Evolutionary conservation across 2,797 vertebrate species (phyloP).

Genomic region (Pseudomugil tenellus): DNA sequence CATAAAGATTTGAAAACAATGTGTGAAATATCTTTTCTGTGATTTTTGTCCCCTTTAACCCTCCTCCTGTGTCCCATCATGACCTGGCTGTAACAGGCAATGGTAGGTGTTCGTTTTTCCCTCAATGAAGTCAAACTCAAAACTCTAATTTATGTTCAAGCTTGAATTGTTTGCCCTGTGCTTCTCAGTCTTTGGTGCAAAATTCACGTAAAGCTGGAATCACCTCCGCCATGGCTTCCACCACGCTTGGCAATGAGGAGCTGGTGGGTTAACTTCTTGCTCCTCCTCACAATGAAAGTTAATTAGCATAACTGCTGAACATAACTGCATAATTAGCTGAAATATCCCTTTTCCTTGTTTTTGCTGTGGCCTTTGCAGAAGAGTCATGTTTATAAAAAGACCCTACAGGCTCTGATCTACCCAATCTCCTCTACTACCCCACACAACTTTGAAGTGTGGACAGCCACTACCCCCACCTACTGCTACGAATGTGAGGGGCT

Average conservation of each 20-base stretch:
- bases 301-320: too few relatives aligned
- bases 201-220: slow-evolving; percentile 97
- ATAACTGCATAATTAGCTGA: background rate
- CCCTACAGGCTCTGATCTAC: slow-evolving; percentile 98
- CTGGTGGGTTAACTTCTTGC: slow-evolving; percentile 83
- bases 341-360: slow-evolving; percentile 10
- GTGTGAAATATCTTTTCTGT: slow-evolving; percentile 9
- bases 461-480: slow-evolving; percentile 97
- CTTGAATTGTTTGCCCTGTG: background rate
- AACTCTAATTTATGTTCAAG: background rate
- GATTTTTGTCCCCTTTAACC: slow-evolving; percentile 16
- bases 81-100: slow-evolving; percentile 79
- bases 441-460: slow-evolving; percentile 99
- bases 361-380: slow-evolving; percentile 82
- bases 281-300: background rate
- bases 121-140: slow-evolving; percentile 8
- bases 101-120: slow-evolving; percentile 83
- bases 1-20: background rate
- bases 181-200: slow-evolving; percentile 91
- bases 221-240: slow-evolving; percentile 95
- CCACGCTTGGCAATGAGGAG: slow-evolving; percentile 97
- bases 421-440: slow-evolving; percentile 98
- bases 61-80: slow-evolving; percentile 25
- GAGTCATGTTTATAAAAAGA: slow-evolving; percentile 99
- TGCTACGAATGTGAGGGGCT: slow-evolving; percentile 98